A percentile compares a stretch with the other conserved stretches of the same genome.
Conservation (phyloP, 2,797 vertebrate genomes). For the Argentina silus region DNA sequence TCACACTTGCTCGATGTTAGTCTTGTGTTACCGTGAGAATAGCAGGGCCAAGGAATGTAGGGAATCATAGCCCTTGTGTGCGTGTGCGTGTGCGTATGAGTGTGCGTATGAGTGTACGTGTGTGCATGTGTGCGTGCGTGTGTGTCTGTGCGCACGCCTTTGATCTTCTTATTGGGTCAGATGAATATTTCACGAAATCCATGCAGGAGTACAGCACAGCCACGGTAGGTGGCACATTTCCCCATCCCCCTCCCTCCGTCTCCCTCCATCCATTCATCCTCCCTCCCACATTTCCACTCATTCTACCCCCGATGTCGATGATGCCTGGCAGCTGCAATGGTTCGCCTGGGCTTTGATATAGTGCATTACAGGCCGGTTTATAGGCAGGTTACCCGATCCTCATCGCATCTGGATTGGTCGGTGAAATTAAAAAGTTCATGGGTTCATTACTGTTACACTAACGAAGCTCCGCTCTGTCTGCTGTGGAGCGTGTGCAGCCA, state of each 20-base stretch:
- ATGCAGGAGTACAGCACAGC: slow-evolving; percentile 2
- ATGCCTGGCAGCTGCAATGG: background rate
- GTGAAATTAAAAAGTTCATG: background rate
- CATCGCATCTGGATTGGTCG: background rate
- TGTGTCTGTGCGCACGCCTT: background rate
- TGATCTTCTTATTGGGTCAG: slow-evolving; percentile 12
- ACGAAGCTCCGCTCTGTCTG: background rate
- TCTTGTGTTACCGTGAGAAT: background rate
- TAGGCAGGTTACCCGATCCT: background rate
- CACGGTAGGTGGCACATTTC: background rate
- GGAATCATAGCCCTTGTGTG: background rate
- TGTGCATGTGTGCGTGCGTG: background rate
- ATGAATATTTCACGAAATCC: slow-evolving; percentile 19
- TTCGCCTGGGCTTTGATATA: background rate
- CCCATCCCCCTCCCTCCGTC: background rate
- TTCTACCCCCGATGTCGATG: background rate
- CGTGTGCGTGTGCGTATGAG: background rate
- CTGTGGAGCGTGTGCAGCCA: background rate
- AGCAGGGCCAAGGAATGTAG: background rate
- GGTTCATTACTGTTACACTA: too few species aligned
- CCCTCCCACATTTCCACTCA: background rate
- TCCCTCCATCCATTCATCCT: background rate
- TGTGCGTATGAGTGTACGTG: background rate
- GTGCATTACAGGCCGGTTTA: background rate
- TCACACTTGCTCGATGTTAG: background rate